Conservation (phyloP, 1,140 invertebrate species). For the Tetranychus cinnabarinus region DNA sequence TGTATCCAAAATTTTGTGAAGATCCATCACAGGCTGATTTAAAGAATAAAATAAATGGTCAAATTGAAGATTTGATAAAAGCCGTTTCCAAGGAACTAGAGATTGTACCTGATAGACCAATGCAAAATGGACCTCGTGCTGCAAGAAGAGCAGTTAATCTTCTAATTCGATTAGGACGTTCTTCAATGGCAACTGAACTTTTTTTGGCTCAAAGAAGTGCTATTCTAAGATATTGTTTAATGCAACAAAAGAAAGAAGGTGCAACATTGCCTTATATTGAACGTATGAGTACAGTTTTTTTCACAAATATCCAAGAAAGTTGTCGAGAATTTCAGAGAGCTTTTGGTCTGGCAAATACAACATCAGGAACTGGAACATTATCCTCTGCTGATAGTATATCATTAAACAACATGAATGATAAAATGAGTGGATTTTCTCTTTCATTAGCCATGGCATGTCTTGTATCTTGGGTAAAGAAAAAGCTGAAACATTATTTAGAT, state of each 20-base stretch:
- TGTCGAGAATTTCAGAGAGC: constrained; percentile 56
- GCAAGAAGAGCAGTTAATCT: constrained; percentile 59
- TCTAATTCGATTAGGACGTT: constrained; percentile 57
- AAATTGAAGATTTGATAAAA: constrained; percentile 50
- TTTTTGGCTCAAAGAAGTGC: constrained; percentile 62
- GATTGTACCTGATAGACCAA: constrained; percentile 56
- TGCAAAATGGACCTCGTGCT: constrained; percentile 74
- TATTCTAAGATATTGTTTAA: constrained; percentile 52
- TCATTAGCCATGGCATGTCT: constrained; percentile 4
- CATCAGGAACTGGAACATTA: neutral
- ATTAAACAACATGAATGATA: neutral
- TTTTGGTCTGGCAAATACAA: constrained; percentile 26
- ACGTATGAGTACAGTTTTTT: constrained; percentile 60
- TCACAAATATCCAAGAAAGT: constrained; percentile 63
- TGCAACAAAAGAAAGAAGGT: constrained; percentile 58
- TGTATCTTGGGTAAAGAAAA: constrained; percentile 19
- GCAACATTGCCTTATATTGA: constrained; percentile 59
- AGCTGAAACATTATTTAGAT: constrained; percentile 53
- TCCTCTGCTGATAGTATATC: neutral
- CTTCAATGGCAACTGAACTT: constrained; percentile 47
- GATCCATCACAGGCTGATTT: constrained; percentile 5
- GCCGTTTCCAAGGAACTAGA: constrained; percentile 69
- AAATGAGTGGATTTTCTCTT: neutral
- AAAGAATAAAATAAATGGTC: constrained; percentile 35
- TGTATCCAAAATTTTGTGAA: constrained; percentile 12